A percentile compares a stretch with the other conserved stretches of the same genome.
These are phyloP conservation scores for Microplitis manilae DNA, from an alignment of 2,888 invertebrate species.

Conservation along the genomic window DNA sequence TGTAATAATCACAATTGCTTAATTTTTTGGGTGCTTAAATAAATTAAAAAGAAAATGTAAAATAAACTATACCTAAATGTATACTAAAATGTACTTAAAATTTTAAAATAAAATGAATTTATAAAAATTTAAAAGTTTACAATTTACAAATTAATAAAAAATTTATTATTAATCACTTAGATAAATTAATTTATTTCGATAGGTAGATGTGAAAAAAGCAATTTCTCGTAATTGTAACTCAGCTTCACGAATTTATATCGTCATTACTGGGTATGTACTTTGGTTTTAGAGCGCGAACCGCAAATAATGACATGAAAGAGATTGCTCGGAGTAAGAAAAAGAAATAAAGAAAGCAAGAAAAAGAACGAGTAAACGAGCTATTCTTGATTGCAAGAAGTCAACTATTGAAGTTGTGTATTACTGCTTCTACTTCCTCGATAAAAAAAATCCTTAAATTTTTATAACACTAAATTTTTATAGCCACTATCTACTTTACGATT, in stretches of 20 bases:
- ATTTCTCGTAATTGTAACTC: constrained; percentile 22
- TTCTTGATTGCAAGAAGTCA: constrained; percentile 55
- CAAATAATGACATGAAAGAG: constrained; percentile 46
- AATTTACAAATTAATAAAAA: too few relatives aligned
- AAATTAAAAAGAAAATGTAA: too few relatives aligned
- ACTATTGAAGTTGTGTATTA: constrained; percentile 46
- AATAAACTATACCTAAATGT: too few relatives aligned
- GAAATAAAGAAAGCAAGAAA: too few relatives aligned
- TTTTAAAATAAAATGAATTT: too few relatives aligned
- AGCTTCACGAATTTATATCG: constrained; percentile 25
- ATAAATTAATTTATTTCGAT: too few relatives aligned
- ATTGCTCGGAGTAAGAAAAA: constrained; percentile 52
- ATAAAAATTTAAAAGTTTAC: too few relatives aligned
- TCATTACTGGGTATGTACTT: constrained; percentile 30
- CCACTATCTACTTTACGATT: constrained; percentile 22
- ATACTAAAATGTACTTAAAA: too few relatives aligned
- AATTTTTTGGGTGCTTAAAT: too few relatives aligned
- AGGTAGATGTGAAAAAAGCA: background rate
- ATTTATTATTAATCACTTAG: too few relatives aligned
- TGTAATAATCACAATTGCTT: too few relatives aligned
- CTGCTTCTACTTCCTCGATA: constrained; percentile 29
- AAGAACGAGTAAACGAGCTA: constrained; percentile 52
- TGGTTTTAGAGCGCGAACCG: constrained; percentile 28
- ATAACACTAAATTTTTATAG: constrained; percentile 52
- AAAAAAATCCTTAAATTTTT: constrained; percentile 2